Evolutionary conservation across 1,140 invertebrate species (phyloP).

Genomic region (Trichonephila inaurata): DNA sequence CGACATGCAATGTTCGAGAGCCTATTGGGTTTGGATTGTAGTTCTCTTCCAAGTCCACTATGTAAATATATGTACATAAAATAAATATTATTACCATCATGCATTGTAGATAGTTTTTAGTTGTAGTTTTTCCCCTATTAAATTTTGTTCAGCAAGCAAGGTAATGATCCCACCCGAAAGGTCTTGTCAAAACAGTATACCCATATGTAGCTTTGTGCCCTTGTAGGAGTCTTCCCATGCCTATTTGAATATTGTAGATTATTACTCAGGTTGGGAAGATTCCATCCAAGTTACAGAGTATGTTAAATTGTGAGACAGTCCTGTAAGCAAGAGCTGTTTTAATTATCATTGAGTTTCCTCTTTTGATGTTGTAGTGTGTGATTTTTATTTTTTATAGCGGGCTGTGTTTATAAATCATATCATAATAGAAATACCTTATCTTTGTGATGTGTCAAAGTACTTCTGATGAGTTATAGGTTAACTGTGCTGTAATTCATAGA

Average conservation of each 20-base stretch:
- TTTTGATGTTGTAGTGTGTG: slow-evolving; percentile 29
- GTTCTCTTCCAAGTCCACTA: slow-evolving; percentile 71
- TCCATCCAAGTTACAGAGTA: slow-evolving; percentile 64
- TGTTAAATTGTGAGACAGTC: slow-evolving; percentile 66
- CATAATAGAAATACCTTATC: slow-evolving; percentile 42
- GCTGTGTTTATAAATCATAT: slow-evolving; percentile 74
- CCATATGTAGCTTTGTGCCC: slow-evolving; percentile 15
- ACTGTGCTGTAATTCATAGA: background rate
- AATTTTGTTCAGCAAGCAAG: slow-evolving; percentile 45
- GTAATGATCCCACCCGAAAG: slow-evolving; percentile 23
- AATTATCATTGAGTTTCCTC: background rate
- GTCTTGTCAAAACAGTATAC: slow-evolving; percentile 44
- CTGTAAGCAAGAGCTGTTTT: slow-evolving; percentile 35
- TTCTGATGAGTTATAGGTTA: background rate
- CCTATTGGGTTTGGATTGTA: slow-evolving; percentile 66
- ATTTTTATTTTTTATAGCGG: slow-evolving; percentile 20
- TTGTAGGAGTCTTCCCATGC: slow-evolving; percentile 74
- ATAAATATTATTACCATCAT: slow-evolving; percentile 64
- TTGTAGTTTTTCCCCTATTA: slow-evolving; percentile 33
- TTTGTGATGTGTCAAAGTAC: background rate
- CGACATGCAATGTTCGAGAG: slow-evolving; percentile 29
- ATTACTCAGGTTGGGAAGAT: slow-evolving; percentile 72
- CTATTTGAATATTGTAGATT: slow-evolving; percentile 64
- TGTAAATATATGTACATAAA: slow-evolving; percentile 75
- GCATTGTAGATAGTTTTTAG: slow-evolving; percentile 75